Evolutionary conservation across 2,113 vertebrate species (phyloP), one percentile per base, ranked within the genome.

Genomic region (Rhagologus leucostigma): DNA sequence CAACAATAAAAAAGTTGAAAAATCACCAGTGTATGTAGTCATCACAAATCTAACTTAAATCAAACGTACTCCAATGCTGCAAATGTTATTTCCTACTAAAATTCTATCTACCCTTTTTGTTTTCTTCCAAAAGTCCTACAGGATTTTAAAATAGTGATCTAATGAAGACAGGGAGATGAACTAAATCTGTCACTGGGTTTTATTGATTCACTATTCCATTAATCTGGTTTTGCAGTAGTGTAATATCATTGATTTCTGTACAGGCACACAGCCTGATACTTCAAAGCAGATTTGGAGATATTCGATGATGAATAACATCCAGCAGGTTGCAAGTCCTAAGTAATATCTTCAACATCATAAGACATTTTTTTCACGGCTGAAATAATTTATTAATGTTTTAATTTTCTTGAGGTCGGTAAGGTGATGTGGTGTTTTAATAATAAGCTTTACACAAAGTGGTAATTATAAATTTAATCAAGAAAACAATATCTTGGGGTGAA

Each of bases 171-270:
- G 39, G 70, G n/a, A 84, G 60, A 79, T 71, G 79, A 94, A 84
- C n/a, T 89, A 20, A 6, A 3, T 84, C 57, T 92, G 44, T 81
- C 65, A 35, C 23, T 78, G 56, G 12, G 29, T 71, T 91, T 89
- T 94, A 89, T 91, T 49, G 86, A 91, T 91, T 71, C 70, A 56
- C 15, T 60, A 6, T 94, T 69, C 63, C 49, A 47, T 91, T 92
- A 91, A 63, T 86, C 37, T 84, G 68, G 33, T 91, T 89, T 77
- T 78, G n/a, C 71, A 68, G 74, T 63, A 62, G n/a, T 77, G 33
- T 87, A 65, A 32, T 73, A 50, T 47, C 46, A 87, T 84, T 86
- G 91, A 92, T 95, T 96, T 93, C 64, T 89, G 44, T 87, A 52
- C 50, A 64, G 80, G 52, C 65, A 64, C 24, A 62, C 21, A 46